phyloP scores from a whole-genome alignment of 2,888 invertebrate genomes.

The Orchestes rusci region DNA sequence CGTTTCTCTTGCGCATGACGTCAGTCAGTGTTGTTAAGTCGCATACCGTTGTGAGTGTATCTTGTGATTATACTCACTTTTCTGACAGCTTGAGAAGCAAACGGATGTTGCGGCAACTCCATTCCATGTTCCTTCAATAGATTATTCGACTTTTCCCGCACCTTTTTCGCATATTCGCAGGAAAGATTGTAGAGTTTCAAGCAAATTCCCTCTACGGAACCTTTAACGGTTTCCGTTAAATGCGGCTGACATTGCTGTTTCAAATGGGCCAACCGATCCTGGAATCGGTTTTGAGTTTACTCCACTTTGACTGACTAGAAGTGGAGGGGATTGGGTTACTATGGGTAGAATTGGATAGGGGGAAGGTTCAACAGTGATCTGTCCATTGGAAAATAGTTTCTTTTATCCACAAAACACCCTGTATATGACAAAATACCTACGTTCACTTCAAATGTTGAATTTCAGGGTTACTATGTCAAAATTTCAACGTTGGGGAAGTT shows the following conservation, averaged over 20 bases:
- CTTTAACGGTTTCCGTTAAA: conserved; percentile 84
- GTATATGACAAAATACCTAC: no score
- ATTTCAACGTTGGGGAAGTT: no score
- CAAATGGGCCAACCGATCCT: conserved; percentile 77
- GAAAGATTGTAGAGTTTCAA: conserved; percentile 88
- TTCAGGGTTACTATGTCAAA: no score
- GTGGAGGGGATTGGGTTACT: no score
- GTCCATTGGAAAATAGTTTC: no score
- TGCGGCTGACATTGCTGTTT: conserved; percentile 95
- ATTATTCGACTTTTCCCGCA: conserved; percentile 77
- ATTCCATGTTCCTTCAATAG: conserved; percentile 85
- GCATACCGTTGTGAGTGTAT: no score
- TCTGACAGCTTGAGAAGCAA: conserved; percentile 63
- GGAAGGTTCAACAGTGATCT: no score
- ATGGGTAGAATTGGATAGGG: no score
- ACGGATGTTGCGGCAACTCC: conserved; percentile 45
- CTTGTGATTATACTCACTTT: conserved; percentile 52
- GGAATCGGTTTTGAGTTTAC: conserved; percentile 1
- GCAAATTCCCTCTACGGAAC: conserved; percentile 92
- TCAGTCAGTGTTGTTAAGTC: no score
- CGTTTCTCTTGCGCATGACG: no score
- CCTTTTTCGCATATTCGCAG: conserved; percentile 85
- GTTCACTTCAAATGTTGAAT: no score
- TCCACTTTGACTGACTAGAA: not conserved
- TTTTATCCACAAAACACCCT: no score